phyloP scores from a whole-genome alignment of 2,113 vertebrate species.

The Bufo gargarizans region DNA sequence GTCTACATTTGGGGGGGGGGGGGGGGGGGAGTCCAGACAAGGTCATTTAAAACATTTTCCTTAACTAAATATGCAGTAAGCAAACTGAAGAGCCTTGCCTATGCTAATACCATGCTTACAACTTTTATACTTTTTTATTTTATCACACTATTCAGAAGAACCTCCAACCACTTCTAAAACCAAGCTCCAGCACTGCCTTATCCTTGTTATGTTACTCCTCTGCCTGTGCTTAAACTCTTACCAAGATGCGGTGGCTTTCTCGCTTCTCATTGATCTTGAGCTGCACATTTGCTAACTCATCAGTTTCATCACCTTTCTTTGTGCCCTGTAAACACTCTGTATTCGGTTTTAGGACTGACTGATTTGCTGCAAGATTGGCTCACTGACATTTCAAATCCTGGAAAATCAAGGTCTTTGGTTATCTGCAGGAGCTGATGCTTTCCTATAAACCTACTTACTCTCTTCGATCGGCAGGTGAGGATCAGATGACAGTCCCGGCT shows the following conservation, averaged over 20 bases:
- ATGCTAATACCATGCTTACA: no score
- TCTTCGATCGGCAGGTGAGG: conserved; percentile 40
- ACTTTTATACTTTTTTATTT: no score
- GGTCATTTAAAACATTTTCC: no score
- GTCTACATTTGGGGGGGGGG: no score
- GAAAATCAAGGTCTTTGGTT: conserved; percentile 34
- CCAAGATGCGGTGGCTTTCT: neutral
- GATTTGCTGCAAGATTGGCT: conserved; percentile 12
- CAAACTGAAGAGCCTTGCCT: no score
- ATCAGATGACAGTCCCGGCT: conserved; percentile 16
- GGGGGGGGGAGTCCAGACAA: no score
- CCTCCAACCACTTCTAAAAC: neutral
- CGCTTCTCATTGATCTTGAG: neutral
- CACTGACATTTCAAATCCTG: conserved; percentile 45
- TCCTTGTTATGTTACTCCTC: neutral
- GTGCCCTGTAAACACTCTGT: neutral
- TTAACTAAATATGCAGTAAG: no score
- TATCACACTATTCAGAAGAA: neutral
- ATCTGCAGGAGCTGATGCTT: conserved; percentile 4
- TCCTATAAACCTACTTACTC: neutral
- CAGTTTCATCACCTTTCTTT: neutral
- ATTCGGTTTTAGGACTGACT: neutral
- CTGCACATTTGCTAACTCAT: neutral
- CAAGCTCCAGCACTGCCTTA: neutral
- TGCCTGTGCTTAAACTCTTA: neutral